Evolutionary conservation across 92 coral and sea anemone species (phyloP).

Genomic region (Parazoanthus atlanticus): DNA sequence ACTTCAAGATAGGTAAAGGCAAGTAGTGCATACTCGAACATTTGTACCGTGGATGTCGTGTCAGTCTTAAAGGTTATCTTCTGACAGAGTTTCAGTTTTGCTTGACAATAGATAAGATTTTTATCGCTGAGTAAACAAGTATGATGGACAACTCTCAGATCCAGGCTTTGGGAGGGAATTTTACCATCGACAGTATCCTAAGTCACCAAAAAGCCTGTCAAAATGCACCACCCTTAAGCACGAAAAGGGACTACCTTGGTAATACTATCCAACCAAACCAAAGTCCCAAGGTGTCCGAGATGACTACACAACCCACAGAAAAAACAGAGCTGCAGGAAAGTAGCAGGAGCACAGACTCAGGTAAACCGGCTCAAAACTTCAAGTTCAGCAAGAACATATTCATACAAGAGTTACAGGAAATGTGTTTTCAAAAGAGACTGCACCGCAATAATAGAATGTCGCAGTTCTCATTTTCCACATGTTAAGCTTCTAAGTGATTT

Average conservation of each 20-base stretch:
- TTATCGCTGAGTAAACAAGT: conserved; percentile 2
- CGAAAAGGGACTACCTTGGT: conserved; percentile 34
- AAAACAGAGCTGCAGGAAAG: not conserved
- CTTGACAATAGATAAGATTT: conserved; percentile 34
- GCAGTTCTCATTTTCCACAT: conserved; percentile 38
- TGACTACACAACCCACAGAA: not conserved
- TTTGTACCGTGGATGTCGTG: conserved; percentile 16
- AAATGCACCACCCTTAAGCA: not conserved
- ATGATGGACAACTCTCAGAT: conserved; percentile 45
- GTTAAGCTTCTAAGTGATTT: conserved; percentile 17
- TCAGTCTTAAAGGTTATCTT: conserved; percentile 3
- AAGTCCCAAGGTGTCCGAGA: conserved; percentile 1
- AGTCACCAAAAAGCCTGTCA: conserved; percentile 40
- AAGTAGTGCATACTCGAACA: conserved; percentile 8
- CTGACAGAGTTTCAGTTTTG: not conserved
- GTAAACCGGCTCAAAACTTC: conserved; percentile 2
- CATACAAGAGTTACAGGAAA: conserved; percentile 24
- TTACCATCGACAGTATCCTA: conserved; percentile 69
- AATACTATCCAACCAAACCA: conserved; percentile 2
- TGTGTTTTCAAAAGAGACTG: conserved; percentile 18
- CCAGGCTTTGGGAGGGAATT: conserved; percentile 53
- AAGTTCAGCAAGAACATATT: not conserved
- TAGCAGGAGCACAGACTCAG: conserved; percentile 6
- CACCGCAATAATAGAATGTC: conserved; percentile 14
- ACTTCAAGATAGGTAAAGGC: conserved; percentile 25